phyloP scores from a whole-genome alignment of 2,113 vertebrate genomes.

The Percopsis transmontana region DNA sequence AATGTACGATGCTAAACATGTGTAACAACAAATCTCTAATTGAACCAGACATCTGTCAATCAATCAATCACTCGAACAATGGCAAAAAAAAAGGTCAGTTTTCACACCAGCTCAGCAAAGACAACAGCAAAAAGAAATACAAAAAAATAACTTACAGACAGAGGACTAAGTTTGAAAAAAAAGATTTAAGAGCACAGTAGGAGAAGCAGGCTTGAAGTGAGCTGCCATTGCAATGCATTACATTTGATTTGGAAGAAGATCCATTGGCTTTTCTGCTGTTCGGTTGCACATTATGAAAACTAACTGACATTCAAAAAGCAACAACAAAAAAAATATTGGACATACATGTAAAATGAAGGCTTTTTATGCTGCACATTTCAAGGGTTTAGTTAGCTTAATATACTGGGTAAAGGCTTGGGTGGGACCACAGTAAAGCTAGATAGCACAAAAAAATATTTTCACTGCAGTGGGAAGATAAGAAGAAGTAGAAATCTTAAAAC shows the following conservation, averaged over 20 bases:
- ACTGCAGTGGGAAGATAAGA: conserved; percentile 11
- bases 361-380: conserved; percentile 71
- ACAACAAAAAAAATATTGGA: conserved; percentile 43
- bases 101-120: conserved; percentile 57
- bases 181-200: conserved; percentile 43
- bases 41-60: conserved; percentile 60
- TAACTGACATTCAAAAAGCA: conserved; percentile 66
- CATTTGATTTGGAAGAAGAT: conserved; percentile 69
- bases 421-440: conserved; percentile 66
- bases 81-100: conserved; percentile 46
- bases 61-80: conserved; percentile 42
- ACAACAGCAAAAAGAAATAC: conserved; percentile 42
- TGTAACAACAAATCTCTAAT: conserved; percentile 63
- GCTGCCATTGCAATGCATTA: conserved; percentile 73
- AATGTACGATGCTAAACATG: conserved; percentile 67
- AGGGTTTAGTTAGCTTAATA: conserved; percentile 78
- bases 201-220: conserved; percentile 58
- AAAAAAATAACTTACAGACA: conserved; percentile 26
- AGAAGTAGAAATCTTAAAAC: conserved; percentile 8
- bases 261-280: conserved; percentile 72
- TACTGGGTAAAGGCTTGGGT: conserved; percentile 70
- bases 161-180: conserved; percentile 26
- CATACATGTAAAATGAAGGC: conserved; percentile 44
- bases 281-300: conserved; percentile 58
- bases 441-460: conserved; percentile 10